Conservation (phyloP, 2,888 invertebrate species). For the Leucoptera coffeella region DNA sequence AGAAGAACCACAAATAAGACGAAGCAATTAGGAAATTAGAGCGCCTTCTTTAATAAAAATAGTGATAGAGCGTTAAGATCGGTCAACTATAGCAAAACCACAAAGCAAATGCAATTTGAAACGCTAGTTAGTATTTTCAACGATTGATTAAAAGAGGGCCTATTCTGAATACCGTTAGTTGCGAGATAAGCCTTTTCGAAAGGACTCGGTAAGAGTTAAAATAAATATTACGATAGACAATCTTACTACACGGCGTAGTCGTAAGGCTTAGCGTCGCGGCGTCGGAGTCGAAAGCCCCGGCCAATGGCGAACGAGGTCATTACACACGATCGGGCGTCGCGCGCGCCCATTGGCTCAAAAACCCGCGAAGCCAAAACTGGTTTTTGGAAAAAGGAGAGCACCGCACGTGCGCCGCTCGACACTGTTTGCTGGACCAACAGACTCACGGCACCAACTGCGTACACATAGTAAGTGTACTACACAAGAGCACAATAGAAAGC, state of each 20-base stretch:
- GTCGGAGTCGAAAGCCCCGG: constrained; percentile 5
- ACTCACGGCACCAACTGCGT: no score
- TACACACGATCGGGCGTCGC: constrained; percentile 27
- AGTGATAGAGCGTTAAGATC: constrained; percentile 11
- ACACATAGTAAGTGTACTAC: no score
- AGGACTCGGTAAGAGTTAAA: no score
- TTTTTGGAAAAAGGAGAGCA: constrained; percentile 19
- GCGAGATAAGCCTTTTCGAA: no score
- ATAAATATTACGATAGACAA: constrained; percentile 3
- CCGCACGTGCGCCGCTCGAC: constrained; percentile 16
- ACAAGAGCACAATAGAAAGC: no score
- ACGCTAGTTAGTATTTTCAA: background rate
- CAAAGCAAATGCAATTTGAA: constrained; percentile 13
- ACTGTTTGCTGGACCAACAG: no score
- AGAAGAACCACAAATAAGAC: background rate
- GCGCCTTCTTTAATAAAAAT: background rate
- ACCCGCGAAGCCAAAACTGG: constrained; percentile 24
- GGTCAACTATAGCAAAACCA: constrained; percentile 13
- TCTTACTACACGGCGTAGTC: constrained; percentile 4
- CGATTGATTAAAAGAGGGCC: no score
- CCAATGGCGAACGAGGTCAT: constrained; percentile 30
- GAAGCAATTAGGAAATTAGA: background rate
- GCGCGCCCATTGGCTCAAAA: constrained; percentile 19
- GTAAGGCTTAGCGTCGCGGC: constrained; percentile 6
- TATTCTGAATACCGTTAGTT: no score